These are phyloP conservation scores for Arion vulgaris DNA, from an alignment of 1,140 invertebrate species.

Conservation along the genomic window DNA sequence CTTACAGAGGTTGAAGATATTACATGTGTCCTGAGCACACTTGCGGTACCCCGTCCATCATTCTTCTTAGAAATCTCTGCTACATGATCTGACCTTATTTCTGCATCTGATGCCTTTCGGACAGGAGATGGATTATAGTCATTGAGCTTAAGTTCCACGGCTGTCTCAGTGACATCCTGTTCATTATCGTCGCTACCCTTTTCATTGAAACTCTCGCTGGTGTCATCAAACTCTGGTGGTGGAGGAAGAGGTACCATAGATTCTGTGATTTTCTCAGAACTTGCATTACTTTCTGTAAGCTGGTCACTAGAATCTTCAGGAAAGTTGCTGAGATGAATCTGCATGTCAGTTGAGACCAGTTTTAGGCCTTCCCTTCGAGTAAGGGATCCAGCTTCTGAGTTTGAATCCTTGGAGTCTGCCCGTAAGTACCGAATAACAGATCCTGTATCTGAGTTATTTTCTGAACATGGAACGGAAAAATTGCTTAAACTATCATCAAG, in stretches of 20 bases:
- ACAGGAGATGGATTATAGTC: slow-evolving; percentile 38
- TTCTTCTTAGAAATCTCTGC: neutral
- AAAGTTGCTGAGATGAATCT: too few relatives aligned
- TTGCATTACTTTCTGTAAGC: neutral
- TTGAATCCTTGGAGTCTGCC: slow-evolving; percentile 35
- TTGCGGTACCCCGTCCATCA: neutral
- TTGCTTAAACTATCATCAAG: slow-evolving; percentile 33
- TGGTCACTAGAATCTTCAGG: neutral
- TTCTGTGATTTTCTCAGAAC: slow-evolving; percentile 48
- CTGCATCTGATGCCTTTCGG: slow-evolving; percentile 32
- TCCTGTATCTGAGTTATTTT: slow-evolving; percentile 45
- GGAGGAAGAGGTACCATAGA: slow-evolving; percentile 54
- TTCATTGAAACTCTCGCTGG: neutral
- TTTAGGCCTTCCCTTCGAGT: neutral
- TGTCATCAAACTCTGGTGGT: slow-evolving; percentile 58
- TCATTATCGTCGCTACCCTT: slow-evolving; percentile 43
- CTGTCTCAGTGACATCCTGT: slow-evolving; percentile 42
- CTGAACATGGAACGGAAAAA: slow-evolving; percentile 36
- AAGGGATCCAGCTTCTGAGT: slow-evolving; percentile 16
- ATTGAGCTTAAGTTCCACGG: slow-evolving; percentile 44
- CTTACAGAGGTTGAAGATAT: slow-evolving; percentile 2
- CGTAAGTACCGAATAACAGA: slow-evolving; percentile 42
- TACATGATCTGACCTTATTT: neutral
- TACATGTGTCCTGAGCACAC: slow-evolving; percentile 28
- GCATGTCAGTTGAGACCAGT: neutral